Evolutionary conservation across 1,140 invertebrate species (phyloP).

Genomic region (Scaptomyza montana): DNA sequence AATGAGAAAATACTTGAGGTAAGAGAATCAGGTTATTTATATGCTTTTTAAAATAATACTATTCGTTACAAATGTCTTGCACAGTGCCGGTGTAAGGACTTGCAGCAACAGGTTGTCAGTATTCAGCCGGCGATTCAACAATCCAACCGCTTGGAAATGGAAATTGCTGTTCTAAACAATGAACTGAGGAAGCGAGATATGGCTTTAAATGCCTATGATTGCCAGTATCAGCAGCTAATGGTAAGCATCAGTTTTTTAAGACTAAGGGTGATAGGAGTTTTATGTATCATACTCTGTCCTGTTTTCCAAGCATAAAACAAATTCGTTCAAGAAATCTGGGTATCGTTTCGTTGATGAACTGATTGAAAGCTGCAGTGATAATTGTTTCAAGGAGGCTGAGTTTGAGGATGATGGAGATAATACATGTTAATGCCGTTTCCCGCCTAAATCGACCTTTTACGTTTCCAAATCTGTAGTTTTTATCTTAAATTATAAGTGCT

Average conservation of each 20-base stretch:
- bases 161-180: conserved; percentile 59
- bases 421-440: conserved; percentile 22
- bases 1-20: conserved; percentile 66
- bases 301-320: conserved; percentile 57
- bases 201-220: conserved; percentile 69
- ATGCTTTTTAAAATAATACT: not conserved
- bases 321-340: conserved; percentile 67
- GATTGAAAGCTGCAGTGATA: conserved; percentile 38
- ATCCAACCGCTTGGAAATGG: conserved; percentile 50
- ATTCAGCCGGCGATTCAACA: conserved; percentile 44
- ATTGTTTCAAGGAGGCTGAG: conserved; percentile 35
- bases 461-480: conserved; percentile 20
- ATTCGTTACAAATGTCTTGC: not conserved
- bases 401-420: conserved; percentile 46
- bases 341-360: conserved; percentile 69
- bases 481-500: not conserved
- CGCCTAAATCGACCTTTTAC: conserved; percentile 2
- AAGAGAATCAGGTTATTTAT: not conserved
- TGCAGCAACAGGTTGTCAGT: conserved; percentile 54
- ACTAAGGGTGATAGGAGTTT: conserved; percentile 5
- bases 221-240: conserved; percentile 77
- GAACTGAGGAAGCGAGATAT: conserved; percentile 65
- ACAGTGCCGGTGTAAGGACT: conserved; percentile 65
- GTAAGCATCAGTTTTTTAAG: conserved; percentile 40
- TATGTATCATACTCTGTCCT: not conserved